Percentiles rank a stretch among this genome's conserved stretches.
Conservation (phyloP, 1,140 invertebrate genomes). For the Neodiprion lecontei region DNA sequence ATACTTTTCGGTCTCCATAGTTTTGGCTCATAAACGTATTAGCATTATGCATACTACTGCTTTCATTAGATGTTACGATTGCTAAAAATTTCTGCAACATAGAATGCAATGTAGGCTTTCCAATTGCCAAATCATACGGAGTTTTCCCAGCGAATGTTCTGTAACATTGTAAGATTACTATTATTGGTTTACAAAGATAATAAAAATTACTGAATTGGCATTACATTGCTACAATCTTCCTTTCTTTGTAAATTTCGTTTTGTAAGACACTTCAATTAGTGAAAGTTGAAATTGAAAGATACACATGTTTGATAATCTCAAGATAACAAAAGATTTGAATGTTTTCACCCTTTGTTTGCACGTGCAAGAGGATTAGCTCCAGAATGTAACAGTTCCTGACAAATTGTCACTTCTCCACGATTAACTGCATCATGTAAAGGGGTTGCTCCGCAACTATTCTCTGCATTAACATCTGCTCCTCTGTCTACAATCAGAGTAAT, state of each 20-base stretch:
- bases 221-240: constrained; percentile 6
- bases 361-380: constrained; percentile 66
- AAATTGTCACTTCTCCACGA: constrained; percentile 64
- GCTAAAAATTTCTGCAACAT: constrained; percentile 52
- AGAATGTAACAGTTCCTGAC: constrained; percentile 64
- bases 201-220: constrained; percentile 14
- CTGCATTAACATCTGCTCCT: constrained; percentile 62
- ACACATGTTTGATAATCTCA: too few species aligned
- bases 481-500: constrained; percentile 53
- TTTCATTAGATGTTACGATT: constrained; percentile 45
- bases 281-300: too few species aligned
- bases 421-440: constrained; percentile 71
- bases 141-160: constrained; percentile 61
- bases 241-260: too few species aligned
- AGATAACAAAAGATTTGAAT: background rate
- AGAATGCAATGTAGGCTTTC: constrained; percentile 56
- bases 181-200: constrained; percentile 16
- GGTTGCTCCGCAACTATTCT: constrained; percentile 67
- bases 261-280: too few species aligned
- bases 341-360: constrained; percentile 64
- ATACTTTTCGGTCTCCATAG: constrained; percentile 44
- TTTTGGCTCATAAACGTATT: constrained; percentile 44
- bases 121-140: constrained; percentile 60
- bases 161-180: constrained; percentile 24
- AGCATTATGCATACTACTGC: constrained; percentile 45